Evolutionary conservation across 2,113 vertebrate genomes (phyloP).

Genomic region (Rhinolophus sinicus): DNA sequence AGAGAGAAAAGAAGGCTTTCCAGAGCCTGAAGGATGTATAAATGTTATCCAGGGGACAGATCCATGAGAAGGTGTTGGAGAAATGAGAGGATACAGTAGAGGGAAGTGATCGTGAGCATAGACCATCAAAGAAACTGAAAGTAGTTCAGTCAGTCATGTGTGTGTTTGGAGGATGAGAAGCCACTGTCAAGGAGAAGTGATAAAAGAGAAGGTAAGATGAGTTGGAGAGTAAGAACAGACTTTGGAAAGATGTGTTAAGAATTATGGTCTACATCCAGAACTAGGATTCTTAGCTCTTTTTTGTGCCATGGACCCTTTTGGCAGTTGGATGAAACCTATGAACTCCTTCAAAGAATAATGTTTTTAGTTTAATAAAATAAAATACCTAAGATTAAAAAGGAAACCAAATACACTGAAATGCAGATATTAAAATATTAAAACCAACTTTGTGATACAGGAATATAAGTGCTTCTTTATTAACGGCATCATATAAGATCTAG

Average conservation of each 20-base stretch:
- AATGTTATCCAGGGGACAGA: neutral
- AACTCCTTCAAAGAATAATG: conserved; percentile 15
- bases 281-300: neutral
- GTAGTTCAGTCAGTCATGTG: neutral
- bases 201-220: neutral
- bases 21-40: neutral
- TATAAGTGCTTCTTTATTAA: neutral
- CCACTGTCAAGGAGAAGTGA: neutral
- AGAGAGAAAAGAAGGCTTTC: neutral
- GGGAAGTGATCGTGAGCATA: too few species aligned
- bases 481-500: neutral
- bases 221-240: neutral
- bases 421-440: neutral
- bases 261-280: neutral
- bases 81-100: neutral
- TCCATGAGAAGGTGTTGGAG: neutral
- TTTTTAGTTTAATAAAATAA: conserved; percentile 17
- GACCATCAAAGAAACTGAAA: conserved; percentile 6
- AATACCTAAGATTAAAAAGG: neutral
- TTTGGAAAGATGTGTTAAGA: neutral
- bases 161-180: neutral
- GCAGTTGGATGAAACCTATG: neutral
- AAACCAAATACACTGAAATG: neutral
- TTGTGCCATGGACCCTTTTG: neutral
- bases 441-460: neutral